phyloP scores from a whole-genome alignment of 1,140 invertebrate genomes.

The Cheumatopsyche charites region DNA sequence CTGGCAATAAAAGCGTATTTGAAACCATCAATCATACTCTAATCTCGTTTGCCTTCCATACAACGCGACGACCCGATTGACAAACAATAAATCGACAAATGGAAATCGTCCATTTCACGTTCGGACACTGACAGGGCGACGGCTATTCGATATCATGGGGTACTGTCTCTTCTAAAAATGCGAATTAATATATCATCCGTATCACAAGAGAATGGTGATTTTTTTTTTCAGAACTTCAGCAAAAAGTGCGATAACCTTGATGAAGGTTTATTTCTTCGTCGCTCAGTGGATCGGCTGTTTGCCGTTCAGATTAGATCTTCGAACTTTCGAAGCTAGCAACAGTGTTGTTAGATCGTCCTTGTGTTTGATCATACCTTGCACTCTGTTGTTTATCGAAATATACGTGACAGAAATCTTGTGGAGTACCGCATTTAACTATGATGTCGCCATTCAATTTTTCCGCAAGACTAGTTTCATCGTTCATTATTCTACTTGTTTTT shows the following conservation, averaged over 20 bases:
- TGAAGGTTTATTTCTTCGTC: slow-evolving; percentile 30
- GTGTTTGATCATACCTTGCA: slow-evolving; percentile 1
- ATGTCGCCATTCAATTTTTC: slow-evolving; percentile 25
- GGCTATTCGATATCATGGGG: background rate
- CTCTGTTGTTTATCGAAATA: slow-evolving; percentile 6
- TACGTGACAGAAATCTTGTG: slow-evolving; percentile 30
- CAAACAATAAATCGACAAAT: background rate
- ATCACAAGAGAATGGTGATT: too few relatives aligned
- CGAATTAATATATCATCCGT: too few relatives aligned
- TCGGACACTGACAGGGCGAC: background rate
- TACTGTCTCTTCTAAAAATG: background rate
- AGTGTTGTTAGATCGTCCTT: slow-evolving; percentile 6
- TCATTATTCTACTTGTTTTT: slow-evolving; percentile 15
- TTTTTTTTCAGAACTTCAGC: background rate
- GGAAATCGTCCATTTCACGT: slow-evolving; percentile 10
- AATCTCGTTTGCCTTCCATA: slow-evolving; percentile 8
- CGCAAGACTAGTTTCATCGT: background rate
- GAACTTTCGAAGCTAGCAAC: background rate
- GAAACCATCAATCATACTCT: slow-evolving; percentile 19
- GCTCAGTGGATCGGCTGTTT: slow-evolving; percentile 38
- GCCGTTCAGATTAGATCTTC: slow-evolving; percentile 31
- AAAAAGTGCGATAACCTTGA: background rate
- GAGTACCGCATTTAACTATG: background rate
- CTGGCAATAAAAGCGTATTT: slow-evolving; percentile 16
- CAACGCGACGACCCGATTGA: background rate